Evolutionary conservation across 2,797 vertebrate species (phyloP), one percentile per base, ranked within the genome.

Genomic region (Adrianichthys oophorus): DNA sequence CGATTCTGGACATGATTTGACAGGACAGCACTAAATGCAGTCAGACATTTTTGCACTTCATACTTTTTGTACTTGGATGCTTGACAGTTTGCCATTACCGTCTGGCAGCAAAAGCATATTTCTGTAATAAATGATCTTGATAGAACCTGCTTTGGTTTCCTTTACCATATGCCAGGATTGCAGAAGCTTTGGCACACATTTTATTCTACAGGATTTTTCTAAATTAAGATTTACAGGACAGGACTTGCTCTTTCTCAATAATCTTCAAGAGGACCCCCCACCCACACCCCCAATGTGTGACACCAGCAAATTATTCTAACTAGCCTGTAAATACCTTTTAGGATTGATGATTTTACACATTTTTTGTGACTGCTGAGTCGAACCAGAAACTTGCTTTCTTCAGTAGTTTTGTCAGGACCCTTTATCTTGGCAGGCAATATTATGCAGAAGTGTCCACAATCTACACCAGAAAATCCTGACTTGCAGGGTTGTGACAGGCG

Each of bases 121-220:
- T 12, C 50, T 49, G 16, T 62, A 43, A 67, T 67, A 29, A 23
- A 43, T 57, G 41, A 42, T 74, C 76, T 72, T 92, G 94, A 93
- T 91, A 50, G 78, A 72, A 62, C 86, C 53, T 2, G 92, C 82
- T 94, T 84, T 4, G 91, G 90, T 51, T 88, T 51, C 92, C 93
- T 47, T 80, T 68, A 62, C 82, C 3, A 52, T 76, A 3, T 73
- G 78, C 91, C 92, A 91, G 12, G 51, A 68, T 49, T 62, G 82
- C 21, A 84, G 58, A 4, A 2, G 10, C 10, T 37, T 37, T 37
- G 32, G 32, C 32, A 37, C 32, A 12, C 10, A 1, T 10, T 37
- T 37, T 37, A 12, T 2, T 13, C 10, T 44, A 56, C 26, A 56
- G 59, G 55, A 41, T 42, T 61, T 67, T 16, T 37, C 49, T 61